Evolutionary conservation across 2,113 vertebrate genomes (phyloP), one percentile per base, ranked within the genome.

Genomic region (Callorhinus ursinus): DNA sequence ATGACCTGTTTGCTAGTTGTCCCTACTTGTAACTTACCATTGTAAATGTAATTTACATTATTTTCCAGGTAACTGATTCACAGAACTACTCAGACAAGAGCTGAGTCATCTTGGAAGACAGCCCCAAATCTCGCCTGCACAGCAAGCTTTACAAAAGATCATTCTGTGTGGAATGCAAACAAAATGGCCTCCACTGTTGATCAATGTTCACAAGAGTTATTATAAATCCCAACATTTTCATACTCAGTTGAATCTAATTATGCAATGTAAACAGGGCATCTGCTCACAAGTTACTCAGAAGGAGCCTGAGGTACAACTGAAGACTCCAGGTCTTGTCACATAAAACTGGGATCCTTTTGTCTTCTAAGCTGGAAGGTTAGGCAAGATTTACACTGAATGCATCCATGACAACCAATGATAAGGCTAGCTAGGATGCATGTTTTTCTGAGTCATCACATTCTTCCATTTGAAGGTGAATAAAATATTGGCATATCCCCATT

Each of bases 31-130:
- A 97, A 97, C 53, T 96, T 96, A 86, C 42, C 80, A 65, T 82
- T 96, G 14, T 76, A 76, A 46, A 49, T 49, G 12, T 80, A 94
- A 97, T 97, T 98, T 96, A 87, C 36, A 18, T 97, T 97, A 94
- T 93, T 98, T 98, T 4, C 5, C 39, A 97, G 98, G 94, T 97
- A 93, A 97, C 57, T 86, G 88, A 49, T 42, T 98, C 85, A 88
- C 49, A 95, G 92, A 97, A 97, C 39, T 65, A 94, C 65, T 55
- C 88, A 98, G 71, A 87, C 46, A 96, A 98, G 65, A 89, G 94
- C 59, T 97, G 93, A 98, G 33, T 98, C 96, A 98, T 97, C 80
- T 95, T 98, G 97, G 93, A 93, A 95, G 59, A 95, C 24, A 87
- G 26, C 72, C 81, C 96, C 94, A 93, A 83, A 42, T 76, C 80